phyloP scores from a whole-genome alignment of 2,113 vertebrate species.

The Pedetes capensis region DNA sequence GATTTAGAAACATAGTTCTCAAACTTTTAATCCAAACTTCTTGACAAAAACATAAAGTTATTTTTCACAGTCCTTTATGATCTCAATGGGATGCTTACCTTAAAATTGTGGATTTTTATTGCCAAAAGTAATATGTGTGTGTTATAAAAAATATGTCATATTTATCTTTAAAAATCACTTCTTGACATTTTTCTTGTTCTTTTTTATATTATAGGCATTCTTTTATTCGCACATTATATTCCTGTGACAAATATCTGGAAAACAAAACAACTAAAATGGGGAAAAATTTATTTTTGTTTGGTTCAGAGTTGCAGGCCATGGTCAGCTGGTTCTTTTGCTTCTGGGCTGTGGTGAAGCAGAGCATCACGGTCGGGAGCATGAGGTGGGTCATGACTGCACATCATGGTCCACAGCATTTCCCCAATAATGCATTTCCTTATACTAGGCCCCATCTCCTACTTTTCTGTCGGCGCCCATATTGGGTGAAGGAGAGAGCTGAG shows the following conservation, averaged over 20 bases:
- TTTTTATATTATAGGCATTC: background rate
- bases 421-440: background rate
- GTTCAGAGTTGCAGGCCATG: background rate
- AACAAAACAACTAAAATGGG: too few species aligned
- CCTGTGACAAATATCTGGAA: too few species aligned
- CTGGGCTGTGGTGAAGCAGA: too few species aligned
- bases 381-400: background rate
- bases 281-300: background rate
- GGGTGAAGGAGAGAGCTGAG: too few species aligned
- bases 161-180: background rate
- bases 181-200: background rate
- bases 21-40: background rate
- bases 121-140: background rate
- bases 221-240: too few species aligned
- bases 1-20: background rate
- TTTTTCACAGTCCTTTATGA: background rate
- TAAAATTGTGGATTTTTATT: background rate
- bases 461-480: too few species aligned
- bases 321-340: too few species aligned
- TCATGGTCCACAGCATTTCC: background rate
- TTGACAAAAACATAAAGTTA: background rate
- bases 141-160: background rate
- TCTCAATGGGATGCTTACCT: background rate
- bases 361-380: background rate
- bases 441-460: too few species aligned